Evolutionary conservation across 92 coral and sea anemone genomes (phyloP).

Genomic region (Micromussa lordhowensis): DNA sequence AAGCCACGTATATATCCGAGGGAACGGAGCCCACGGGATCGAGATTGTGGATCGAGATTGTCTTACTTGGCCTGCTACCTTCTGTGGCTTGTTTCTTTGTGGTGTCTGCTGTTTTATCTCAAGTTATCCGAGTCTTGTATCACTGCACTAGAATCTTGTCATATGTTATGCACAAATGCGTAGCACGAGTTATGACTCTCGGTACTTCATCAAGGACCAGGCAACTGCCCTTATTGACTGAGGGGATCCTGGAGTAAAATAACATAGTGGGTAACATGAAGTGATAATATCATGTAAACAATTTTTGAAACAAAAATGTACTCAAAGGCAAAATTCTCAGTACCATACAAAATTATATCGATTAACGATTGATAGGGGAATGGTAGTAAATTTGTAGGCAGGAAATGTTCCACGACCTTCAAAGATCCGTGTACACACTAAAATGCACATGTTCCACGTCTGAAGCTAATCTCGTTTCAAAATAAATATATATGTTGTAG

Average conservation of each 20-base stretch:
- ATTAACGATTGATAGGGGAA: background rate
- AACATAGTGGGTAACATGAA: background rate
- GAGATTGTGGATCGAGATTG: constrained; percentile 43
- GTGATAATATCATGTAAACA: background rate
- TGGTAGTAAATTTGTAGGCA: too few species aligned
- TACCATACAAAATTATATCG: background rate
- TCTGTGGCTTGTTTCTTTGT: constrained; percentile 7
- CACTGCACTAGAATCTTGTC: background rate
- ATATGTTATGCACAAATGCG: background rate
- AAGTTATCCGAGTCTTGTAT: constrained; percentile 31
- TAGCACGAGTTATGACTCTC: too few species aligned
- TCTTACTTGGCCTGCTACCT: constrained; percentile 33
- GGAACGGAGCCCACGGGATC: constrained; percentile 48
- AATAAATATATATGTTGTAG: too few species aligned
- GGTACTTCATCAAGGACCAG: background rate
- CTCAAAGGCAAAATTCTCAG: too few species aligned
- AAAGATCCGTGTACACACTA: too few species aligned
- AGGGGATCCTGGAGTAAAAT: background rate
- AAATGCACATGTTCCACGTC: too few species aligned
- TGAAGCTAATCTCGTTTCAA: too few species aligned
- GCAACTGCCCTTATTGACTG: background rate
- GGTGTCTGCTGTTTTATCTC: constrained; percentile 26
- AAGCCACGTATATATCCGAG: constrained; percentile 21
- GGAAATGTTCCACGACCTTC: too few species aligned
- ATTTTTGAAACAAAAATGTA: background rate